These are phyloP conservation scores for Typhlichthys eigenmanni DNA, from an alignment of 2,797 vertebrate genomes.

Conservation along the genomic window DNA sequence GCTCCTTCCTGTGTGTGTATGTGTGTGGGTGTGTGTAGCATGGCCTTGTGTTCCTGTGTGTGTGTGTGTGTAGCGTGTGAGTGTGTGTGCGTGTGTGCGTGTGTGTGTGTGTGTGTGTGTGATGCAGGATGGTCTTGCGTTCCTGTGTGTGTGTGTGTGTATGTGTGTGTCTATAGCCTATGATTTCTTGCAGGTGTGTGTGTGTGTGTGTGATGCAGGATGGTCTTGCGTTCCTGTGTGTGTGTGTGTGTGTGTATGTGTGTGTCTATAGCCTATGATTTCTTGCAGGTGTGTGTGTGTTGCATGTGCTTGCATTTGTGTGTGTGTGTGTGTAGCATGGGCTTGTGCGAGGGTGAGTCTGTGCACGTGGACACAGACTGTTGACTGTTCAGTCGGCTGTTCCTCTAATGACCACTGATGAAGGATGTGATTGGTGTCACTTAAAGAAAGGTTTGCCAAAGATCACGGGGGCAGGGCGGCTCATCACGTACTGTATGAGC, in stretches of 20 bases:
- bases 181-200: no score
- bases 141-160: slow-evolving; percentile 23
- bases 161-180: slow-evolving; percentile 11
- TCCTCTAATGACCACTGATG: slow-evolving; percentile 46
- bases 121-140: neutral
- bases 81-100: no score
- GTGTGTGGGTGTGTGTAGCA: neutral
- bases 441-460: neutral
- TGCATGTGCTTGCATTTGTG: slow-evolving; percentile 1
- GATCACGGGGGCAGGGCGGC: neutral
- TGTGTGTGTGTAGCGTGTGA: slow-evolving; percentile 3
- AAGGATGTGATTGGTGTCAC: slow-evolving; percentile 33
- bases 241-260: slow-evolving; percentile 9
- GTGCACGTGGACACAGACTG: neutral
- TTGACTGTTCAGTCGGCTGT: slow-evolving; percentile 29
- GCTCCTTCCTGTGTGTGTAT: slow-evolving; percentile 5
- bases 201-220: slow-evolving; percentile 9
- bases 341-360: neutral
- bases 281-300: neutral
- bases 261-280: neutral
- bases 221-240: neutral
- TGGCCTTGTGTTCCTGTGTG: neutral
- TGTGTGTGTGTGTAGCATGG: slow-evolving; percentile 11
- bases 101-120: slow-evolving; percentile 17
- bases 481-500: neutral